Evolutionary conservation across 64 coral and sea anemone species (phyloP).

Genomic region (Montipora foliosa): DNA sequence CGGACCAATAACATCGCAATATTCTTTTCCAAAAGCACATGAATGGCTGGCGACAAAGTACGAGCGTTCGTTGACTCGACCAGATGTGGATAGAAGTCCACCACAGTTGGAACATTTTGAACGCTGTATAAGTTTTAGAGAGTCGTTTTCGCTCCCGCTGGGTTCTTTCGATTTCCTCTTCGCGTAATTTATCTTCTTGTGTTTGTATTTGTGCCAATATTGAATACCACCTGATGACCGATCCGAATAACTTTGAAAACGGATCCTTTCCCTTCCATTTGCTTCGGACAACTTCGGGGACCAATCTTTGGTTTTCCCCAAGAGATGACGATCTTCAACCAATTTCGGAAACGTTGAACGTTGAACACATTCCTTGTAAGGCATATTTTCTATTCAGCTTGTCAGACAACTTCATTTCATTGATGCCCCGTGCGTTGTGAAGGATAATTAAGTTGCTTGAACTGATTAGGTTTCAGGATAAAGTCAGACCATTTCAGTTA

Average conservation of each 20-base stretch:
- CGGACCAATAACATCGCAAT: constrained; percentile 89
- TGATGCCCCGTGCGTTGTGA: neutral
- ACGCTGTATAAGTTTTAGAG: constrained; percentile 5
- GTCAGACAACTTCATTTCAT: neutral
- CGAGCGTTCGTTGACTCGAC: constrained; percentile 25
- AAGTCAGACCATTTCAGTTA: neutral
- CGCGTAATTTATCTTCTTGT: neutral
- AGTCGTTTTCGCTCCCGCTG: neutral
- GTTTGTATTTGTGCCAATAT: constrained; percentile 84
- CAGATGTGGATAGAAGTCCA: constrained; percentile 40
- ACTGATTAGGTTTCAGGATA: neutral
- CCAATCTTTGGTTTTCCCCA: constrained; percentile 51
- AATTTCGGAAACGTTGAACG: constrained; percentile 36
- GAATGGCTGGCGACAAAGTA: neutral
- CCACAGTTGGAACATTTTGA: constrained; percentile 67
- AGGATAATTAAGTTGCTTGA: neutral
- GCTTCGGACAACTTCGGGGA: constrained; percentile 61
- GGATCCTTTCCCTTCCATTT: constrained; percentile 75
- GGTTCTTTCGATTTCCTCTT: neutral
- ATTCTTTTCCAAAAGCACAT: constrained; percentile 71
- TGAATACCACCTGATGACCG: constrained; percentile 82
- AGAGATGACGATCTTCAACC: constrained; percentile 1
- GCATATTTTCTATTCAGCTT: constrained; percentile 5
- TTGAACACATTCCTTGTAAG: constrained; percentile 17
- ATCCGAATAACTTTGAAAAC: constrained; percentile 52